Percentiles rank a stretch among this genome's conserved stretches.
Conservation (phyloP, 2,888 invertebrate species). For the Priocnemis perturbator region DNA sequence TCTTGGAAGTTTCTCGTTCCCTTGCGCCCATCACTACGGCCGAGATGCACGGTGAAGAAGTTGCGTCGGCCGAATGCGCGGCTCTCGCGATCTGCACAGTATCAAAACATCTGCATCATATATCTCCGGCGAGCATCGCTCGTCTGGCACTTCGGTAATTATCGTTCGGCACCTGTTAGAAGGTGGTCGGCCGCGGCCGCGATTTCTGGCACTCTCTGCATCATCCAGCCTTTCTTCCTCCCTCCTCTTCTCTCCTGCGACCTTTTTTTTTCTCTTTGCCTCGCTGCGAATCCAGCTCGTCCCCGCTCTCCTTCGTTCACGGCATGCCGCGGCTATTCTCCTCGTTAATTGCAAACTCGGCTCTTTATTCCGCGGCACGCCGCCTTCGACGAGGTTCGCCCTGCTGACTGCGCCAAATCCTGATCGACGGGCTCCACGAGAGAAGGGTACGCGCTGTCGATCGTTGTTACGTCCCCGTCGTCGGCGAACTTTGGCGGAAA, state of each 20-base stretch:
- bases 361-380: slow-evolving; percentile 15
- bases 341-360: slow-evolving; percentile 29
- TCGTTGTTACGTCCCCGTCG: too few relatives aligned
- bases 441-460: too few relatives aligned
- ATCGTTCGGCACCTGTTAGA: slow-evolving; percentile 55
- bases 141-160: slow-evolving; percentile 43
- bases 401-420: too few relatives aligned
- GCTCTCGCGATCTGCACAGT: slow-evolving; percentile 13
- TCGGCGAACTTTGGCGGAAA: too few relatives aligned
- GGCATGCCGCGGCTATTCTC: slow-evolving; percentile 12
- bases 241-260: not conserved
- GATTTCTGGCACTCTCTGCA: slow-evolving; percentile 21
- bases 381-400: too few relatives aligned
- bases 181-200: slow-evolving; percentile 7
- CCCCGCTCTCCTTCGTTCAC: not conserved
- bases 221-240: slow-evolving; percentile 22
- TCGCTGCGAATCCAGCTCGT: not conserved
- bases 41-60: not conserved
- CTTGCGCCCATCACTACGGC: not conserved
- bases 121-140: slow-evolving; percentile 42
- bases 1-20: too few relatives aligned
- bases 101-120: slow-evolving; percentile 50
- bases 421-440: too few relatives aligned
- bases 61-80: not conserved
- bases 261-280: not conserved